A percentile compares a stretch with the other conserved stretches of the same genome.
Conservation (phyloP, 2,113 vertebrate genomes). For the Gnathonemus longibarbis region DNA sequence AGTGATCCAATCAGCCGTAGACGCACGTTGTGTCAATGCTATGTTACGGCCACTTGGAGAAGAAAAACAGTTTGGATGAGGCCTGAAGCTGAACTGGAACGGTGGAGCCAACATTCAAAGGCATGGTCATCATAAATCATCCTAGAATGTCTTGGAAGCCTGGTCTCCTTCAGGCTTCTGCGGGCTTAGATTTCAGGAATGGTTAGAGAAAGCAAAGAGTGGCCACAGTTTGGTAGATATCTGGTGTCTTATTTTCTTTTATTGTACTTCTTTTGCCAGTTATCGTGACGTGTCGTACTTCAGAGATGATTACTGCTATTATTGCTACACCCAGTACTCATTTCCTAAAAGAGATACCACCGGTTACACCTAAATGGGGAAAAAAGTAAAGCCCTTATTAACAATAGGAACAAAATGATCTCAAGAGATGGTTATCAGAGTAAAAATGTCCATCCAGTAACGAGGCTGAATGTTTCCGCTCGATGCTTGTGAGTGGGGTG, state of each 20-base stretch:
- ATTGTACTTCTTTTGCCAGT: not conserved
- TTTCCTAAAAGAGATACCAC: not conserved
- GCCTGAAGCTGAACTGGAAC: conserved; percentile 45
- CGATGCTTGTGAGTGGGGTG: not conserved
- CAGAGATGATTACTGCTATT: not conserved
- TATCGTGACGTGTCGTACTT: not conserved
- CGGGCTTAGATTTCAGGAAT: not conserved
- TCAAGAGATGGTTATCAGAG: not conserved
- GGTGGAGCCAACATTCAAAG: conserved; percentile 45
- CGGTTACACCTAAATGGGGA: not conserved
- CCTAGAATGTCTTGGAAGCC: conserved; percentile 1
- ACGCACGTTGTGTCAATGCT: conserved; percentile 55
- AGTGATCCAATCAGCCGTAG: conserved; percentile 52
- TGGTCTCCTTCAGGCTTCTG: conserved; percentile 20
- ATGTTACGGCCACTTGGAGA: conserved; percentile 42
- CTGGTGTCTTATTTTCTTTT: not conserved
- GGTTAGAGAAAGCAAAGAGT: not conserved
- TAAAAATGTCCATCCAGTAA: not conserved
- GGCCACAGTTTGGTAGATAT: not conserved
- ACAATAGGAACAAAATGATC: not conserved
- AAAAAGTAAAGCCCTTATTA: not conserved
- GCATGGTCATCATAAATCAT: conserved; percentile 57
- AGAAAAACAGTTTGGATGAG: conserved; percentile 38
- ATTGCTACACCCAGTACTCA: not conserved
- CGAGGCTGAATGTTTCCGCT: not conserved